phyloP scores from a whole-genome alignment of 2,888 invertebrate genomes.

The Dichetophora obliterata region DNA sequence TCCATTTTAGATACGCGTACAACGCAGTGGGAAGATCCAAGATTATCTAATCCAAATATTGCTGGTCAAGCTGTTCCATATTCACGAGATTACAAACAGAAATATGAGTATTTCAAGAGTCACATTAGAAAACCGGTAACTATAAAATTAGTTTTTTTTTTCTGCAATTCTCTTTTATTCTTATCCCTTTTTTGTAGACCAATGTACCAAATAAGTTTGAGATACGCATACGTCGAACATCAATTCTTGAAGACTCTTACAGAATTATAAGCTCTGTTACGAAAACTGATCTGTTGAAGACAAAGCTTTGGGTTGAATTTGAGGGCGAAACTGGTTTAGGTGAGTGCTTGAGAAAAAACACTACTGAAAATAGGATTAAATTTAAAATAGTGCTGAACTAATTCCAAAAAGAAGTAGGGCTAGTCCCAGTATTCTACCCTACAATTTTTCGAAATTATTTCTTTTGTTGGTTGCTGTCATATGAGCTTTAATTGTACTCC shows the following conservation, averaged over 20 bases:
- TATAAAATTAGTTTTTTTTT: background rate
- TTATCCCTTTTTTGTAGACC: conserved; percentile 74
- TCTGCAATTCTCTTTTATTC: conserved; percentile 3
- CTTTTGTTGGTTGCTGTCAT: too few relatives aligned
- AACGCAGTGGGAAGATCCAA: conserved; percentile 99
- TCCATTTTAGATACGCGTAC: conserved; percentile 85
- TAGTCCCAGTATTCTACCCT: too few relatives aligned
- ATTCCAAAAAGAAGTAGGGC: too few relatives aligned
- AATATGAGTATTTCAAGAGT: conserved; percentile 98
- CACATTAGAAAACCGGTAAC: conserved; percentile 93
- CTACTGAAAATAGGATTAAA: background rate
- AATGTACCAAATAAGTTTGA: conserved; percentile 98
- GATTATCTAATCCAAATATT: conserved; percentile 94
- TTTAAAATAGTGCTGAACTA: background rate
- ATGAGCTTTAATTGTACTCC: too few relatives aligned
- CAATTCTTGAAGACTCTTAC: conserved; percentile 97
- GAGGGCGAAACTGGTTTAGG: conserved; percentile 93
- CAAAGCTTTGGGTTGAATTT: conserved; percentile 99
- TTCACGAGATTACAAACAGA: conserved; percentile 98
- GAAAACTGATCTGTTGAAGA: conserved; percentile 92
- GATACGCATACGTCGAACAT: conserved; percentile 90
- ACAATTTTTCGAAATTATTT: too few relatives aligned
- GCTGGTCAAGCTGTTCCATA: conserved; percentile 99
- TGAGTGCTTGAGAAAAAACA: conserved; percentile 60
- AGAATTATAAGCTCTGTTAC: conserved; percentile 93